phyloP scores from a whole-genome alignment of 2,113 vertebrate species.

The Cricetomys ansorgei region DNA sequence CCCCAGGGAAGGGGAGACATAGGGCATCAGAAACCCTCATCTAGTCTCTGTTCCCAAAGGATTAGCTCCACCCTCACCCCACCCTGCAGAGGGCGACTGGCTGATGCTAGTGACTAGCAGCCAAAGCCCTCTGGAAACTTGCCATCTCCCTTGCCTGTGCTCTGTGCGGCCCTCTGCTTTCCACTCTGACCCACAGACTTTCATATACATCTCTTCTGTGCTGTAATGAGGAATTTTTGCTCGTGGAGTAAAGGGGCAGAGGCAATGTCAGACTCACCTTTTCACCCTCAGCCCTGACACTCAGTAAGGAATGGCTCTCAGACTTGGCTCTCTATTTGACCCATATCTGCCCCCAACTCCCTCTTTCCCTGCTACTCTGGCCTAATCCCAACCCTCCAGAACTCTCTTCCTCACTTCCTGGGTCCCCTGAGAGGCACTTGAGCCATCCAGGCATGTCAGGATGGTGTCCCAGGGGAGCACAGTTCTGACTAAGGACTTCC shows the following conservation, averaged over 20 bases:
- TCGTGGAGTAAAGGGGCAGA: not conserved
- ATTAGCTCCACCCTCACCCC: not conserved
- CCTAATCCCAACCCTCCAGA: not conserved
- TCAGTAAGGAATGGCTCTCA: not conserved
- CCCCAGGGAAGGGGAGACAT: conserved; percentile 46
- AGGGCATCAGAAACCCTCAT: not conserved
- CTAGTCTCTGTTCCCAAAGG: not conserved
- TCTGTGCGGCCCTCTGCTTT: not conserved
- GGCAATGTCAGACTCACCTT: not conserved
- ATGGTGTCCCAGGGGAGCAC: not conserved
- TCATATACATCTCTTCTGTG: accelerated
- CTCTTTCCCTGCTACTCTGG: not conserved
- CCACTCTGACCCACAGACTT: not conserved
- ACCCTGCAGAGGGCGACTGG: not conserved
- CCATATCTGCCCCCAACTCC: not conserved
- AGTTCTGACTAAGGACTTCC: not conserved
- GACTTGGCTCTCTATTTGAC: not conserved
- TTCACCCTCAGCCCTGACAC: not conserved
- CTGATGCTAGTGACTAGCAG: not conserved
- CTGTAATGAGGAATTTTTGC: not conserved
- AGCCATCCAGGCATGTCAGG: not conserved
- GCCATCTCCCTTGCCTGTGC: accelerated
- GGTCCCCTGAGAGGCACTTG: not conserved
- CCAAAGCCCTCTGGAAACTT: not conserved
- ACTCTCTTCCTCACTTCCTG: not conserved